These are phyloP conservation scores for Drosophila longiperda DNA, from an alignment of 2,888 invertebrate genomes.

Conservation along the genomic window DNA sequence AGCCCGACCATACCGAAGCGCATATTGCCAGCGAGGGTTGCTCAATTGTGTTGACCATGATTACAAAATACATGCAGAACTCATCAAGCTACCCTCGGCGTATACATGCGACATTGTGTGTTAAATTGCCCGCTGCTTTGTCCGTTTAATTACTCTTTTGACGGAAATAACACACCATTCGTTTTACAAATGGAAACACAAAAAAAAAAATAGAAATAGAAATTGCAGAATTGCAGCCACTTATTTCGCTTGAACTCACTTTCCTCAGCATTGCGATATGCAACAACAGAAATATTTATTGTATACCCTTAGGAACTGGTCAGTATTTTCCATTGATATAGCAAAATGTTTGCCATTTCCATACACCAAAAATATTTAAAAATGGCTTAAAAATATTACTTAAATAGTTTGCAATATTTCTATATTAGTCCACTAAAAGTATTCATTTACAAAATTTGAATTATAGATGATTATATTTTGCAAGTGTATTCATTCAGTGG, in stretches of 20 bases:
- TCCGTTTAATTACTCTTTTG: constrained; percentile 79
- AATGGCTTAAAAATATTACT: not conserved
- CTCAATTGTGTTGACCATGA: not conserved
- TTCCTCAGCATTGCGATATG: constrained; percentile 26
- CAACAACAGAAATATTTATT: constrained; percentile 30
- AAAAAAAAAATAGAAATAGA: constrained; percentile 15
- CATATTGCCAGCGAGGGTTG: constrained; percentile 36
- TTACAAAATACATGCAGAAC: not conserved
- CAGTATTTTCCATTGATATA: not conserved
- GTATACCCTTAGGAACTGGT: not conserved
- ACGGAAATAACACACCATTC: constrained; percentile 78
- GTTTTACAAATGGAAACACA: constrained; percentile 59
- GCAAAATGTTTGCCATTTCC: not conserved
- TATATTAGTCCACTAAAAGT: not conserved
- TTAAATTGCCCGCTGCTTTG: constrained; percentile 71
- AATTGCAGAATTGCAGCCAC: constrained; percentile 44
- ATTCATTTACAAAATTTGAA: not conserved
- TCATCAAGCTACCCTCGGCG: constrained; percentile 32
- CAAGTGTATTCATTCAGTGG: not conserved
- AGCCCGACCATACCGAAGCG: constrained; percentile 35
- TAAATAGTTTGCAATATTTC: not conserved
- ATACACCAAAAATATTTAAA: not conserved
- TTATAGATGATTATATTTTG: not conserved
- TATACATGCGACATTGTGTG: constrained; percentile 43
- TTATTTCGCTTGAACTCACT: constrained; percentile 16